Evolutionary conservation across 2,113 vertebrate genomes (phyloP), one percentile per base, ranked within the genome.

Genomic region (Xenus cinereus): DNA sequence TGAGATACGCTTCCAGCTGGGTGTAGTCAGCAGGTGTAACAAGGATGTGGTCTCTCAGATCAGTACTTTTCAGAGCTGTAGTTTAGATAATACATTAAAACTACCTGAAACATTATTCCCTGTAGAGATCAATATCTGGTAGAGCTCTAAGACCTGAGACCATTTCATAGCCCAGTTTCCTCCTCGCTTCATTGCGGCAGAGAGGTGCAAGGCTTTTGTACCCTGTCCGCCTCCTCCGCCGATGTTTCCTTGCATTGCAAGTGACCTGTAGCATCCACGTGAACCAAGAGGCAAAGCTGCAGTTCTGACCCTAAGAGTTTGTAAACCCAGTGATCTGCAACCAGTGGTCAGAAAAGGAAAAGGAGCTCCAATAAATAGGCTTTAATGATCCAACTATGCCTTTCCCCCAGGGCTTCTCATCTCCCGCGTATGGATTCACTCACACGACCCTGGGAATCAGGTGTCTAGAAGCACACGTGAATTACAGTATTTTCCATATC

Each of bases 381-480:
- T 21, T 8, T 23, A 9, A 12, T 2, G 22, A 50, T 22, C 37
- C 69, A 20, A 1, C 28, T 10, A 4, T 19, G 15, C 54, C 78
- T 46, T 33, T 30, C 5, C 48, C 59, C 24, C 50, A 26, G 59
- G 39, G 24, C n/a, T 41, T 4, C 6, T 4, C 6, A 54, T 15
- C 68, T 39, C 48, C 30, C 30, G 20, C 6, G 48, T 4, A 46
- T 23, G 30, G 22, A 4, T 43, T 4, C 0, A 0, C 37, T 35
- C 27, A 2, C 0, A 8, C 0, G 1, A 37, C 27, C 68, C 76
- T 17, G 24, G 60, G 33, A 69, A 50, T 19, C 14, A 7, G 18
- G 12, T 5, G 20, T 35, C 27, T 0, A 17, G 27, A 13, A 21
- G 14, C 28, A 4, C 1, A 0, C 35, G 13, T 4, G 14, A 51